phyloP scores from a whole-genome alignment of 2,113 vertebrate species.

The Galbula dea region DNA sequence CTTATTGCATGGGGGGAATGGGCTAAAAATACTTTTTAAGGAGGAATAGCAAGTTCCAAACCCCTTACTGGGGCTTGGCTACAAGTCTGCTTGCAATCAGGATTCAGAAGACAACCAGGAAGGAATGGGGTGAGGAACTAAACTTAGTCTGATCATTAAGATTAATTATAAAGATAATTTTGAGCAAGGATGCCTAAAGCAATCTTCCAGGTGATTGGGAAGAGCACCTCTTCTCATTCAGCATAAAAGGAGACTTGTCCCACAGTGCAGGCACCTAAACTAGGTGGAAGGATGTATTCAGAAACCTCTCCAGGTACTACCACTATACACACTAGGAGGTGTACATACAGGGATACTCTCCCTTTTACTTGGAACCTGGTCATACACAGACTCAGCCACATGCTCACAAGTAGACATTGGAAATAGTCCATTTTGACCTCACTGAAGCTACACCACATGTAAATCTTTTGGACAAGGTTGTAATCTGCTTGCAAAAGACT shows the following conservation, averaged over 20 bases:
- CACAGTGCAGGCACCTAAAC: neutral
- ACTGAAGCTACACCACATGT: neutral
- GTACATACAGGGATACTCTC: neutral
- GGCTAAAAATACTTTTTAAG: constrained; percentile 10
- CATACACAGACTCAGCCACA: neutral
- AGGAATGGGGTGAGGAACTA: neutral
- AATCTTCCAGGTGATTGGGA: neutral
- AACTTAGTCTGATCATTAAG: neutral
- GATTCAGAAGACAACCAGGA: neutral
- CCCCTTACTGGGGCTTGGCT: neutral
- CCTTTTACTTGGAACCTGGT: neutral
- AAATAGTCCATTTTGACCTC: neutral
- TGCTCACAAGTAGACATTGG: neutral
- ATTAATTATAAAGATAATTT: neutral
- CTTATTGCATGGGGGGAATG: neutral
- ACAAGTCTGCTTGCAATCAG: neutral
- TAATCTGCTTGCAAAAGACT: neutral
- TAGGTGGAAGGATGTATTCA: no score
- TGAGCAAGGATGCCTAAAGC: neutral
- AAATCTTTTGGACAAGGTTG: neutral
- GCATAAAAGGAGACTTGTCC: neutral
- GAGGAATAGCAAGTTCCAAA: neutral
- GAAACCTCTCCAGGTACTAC: neutral
- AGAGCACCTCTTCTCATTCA: neutral
- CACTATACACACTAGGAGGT: neutral